phyloP scores from a whole-genome alignment of 2,888 invertebrate species.

The Spicauda simplicius region DNA sequence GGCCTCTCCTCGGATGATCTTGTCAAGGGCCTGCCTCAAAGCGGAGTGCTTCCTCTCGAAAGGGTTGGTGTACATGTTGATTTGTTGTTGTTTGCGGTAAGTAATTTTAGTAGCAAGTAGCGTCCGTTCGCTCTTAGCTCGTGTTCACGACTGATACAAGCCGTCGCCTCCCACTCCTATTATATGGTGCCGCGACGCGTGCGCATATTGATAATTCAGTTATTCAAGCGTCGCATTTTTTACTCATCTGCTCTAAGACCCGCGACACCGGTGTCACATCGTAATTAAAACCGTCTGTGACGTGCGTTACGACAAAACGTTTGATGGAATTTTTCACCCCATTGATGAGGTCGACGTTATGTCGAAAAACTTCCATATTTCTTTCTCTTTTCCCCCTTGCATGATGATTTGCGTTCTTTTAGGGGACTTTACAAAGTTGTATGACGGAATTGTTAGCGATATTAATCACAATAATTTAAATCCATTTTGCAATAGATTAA shows the following conservation, averaged over 20 bases:
- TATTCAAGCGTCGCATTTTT: slow-evolving; percentile 46
- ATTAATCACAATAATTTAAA: background rate
- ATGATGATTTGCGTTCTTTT: no score
- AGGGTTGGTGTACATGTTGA: slow-evolving; percentile 88
- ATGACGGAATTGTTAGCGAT: background rate
- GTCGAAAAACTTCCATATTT: background rate
- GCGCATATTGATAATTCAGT: slow-evolving; percentile 60
- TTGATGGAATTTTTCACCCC: background rate
- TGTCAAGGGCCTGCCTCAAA: slow-evolving; percentile 87
- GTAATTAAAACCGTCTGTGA: slow-evolving; percentile 15
- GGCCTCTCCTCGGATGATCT: slow-evolving; percentile 82
- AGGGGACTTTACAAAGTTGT: no score
- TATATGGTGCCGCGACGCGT: slow-evolving; percentile 57
- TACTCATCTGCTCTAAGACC: slow-evolving; percentile 36
- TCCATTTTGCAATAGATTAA: background rate
- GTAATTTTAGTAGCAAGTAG: slow-evolving; percentile 15
- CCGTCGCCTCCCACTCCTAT: slow-evolving; percentile 52
- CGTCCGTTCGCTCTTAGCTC: slow-evolving; percentile 57
- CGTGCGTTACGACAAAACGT: background rate
- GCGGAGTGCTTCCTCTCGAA: slow-evolving; percentile 89
- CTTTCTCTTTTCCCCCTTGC: background rate
- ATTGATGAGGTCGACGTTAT: background rate
- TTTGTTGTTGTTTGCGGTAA: slow-evolving; percentile 22
- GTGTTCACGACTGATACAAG: slow-evolving; percentile 47
- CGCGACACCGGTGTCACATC: slow-evolving; percentile 18